Evolutionary conservation across 2,797 vertebrate genomes (phyloP).

Genomic region (Xyrichtys novacula): DNA sequence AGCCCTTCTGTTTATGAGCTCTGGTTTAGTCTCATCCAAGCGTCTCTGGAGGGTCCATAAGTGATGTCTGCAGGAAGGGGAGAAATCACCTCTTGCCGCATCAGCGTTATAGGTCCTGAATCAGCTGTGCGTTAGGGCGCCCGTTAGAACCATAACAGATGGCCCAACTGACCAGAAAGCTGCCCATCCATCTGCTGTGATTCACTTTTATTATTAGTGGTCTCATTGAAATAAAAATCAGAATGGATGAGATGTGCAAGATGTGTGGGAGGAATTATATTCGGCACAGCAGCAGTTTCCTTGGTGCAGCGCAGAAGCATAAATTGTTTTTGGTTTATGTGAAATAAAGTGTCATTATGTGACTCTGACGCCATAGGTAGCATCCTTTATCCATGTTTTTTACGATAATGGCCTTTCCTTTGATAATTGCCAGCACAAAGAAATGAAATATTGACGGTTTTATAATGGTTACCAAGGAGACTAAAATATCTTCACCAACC

Average conservation of each 20-base stretch:
- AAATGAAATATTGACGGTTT: not conserved
- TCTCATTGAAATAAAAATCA: conserved; percentile 54
- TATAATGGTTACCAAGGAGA: not conserved
- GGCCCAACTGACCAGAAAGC: conserved; percentile 52
- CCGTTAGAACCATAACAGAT: conserved; percentile 62
- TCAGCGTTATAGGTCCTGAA: conserved; percentile 55
- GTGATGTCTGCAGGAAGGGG: conserved; percentile 9
- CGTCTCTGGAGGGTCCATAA: not conserved
- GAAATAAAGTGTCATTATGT: not conserved
- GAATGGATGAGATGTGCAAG: conserved; percentile 53
- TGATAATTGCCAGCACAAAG: not conserved
- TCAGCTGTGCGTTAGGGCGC: conserved; percentile 46
- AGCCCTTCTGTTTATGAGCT: not conserved
- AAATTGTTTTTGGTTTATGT: conserved; percentile 12
- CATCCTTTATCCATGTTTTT: not conserved
- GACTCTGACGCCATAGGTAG: not conserved
- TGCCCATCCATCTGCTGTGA: conserved; percentile 58
- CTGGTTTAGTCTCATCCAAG: conserved; percentile 21
- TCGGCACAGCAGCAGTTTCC: conserved; percentile 38
- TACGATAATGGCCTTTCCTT: not conserved
- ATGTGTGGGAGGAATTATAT: conserved; percentile 66
- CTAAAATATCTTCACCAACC: conserved; percentile 24
- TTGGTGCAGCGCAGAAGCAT: conserved; percentile 22
- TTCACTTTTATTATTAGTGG: conserved; percentile 62
- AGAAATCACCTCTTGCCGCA: conserved; percentile 44